Evolutionary conservation across 2,888 invertebrate genomes (phyloP).

Genomic region (Leptopilina myrica): DNA sequence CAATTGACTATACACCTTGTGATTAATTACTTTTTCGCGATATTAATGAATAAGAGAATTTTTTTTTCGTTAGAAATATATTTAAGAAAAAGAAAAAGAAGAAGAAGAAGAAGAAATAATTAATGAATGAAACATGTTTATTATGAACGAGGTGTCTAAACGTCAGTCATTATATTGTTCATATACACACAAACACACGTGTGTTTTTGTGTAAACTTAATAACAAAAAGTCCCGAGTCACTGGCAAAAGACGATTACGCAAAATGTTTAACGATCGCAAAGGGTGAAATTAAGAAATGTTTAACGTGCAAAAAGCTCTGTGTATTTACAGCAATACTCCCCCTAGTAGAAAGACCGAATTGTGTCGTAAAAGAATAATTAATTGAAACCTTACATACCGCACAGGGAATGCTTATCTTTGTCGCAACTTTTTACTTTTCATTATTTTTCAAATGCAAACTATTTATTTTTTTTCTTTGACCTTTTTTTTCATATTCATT

Average conservation of each 20-base stretch:
- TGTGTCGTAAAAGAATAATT: constrained; percentile 34
- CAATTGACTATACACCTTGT: constrained; percentile 57
- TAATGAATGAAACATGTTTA: constrained; percentile 63
- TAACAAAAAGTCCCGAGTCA: constrained; percentile 62
- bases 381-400: constrained; percentile 10
- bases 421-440: background rate
- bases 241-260: constrained; percentile 63
- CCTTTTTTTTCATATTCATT: background rate
- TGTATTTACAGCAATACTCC: constrained; percentile 16
- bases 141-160: constrained; percentile 45
- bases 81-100: constrained; percentile 43
- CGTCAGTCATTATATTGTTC: constrained; percentile 22
- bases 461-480: background rate
- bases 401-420: background rate
- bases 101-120: constrained; percentile 58
- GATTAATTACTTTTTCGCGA: constrained; percentile 63
- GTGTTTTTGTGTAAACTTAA: constrained; percentile 49
- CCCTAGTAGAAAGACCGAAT: constrained; percentile 1
- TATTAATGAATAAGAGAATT: constrained; percentile 67
- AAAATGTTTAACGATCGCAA: constrained; percentile 62
- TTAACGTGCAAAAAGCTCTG: background rate
- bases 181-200: too few relatives aligned
- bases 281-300: constrained; percentile 39
- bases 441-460: background rate
- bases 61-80: constrained; percentile 55